Evolutionary conservation across 2,797 vertebrate species (phyloP).

Genomic region (Cyclura pinguis): DNA sequence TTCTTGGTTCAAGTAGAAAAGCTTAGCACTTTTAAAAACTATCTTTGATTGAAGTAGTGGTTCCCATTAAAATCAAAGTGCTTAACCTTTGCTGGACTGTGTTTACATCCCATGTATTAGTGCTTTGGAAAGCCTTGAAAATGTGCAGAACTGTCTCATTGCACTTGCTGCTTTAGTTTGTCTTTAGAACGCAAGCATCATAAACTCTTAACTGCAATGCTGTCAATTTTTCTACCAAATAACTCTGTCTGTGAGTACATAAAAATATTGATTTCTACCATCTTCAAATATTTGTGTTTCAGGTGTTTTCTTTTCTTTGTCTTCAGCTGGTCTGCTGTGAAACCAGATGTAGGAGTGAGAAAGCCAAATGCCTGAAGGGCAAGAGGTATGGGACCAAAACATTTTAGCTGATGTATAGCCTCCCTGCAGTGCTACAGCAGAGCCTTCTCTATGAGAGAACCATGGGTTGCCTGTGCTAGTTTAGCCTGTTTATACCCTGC

Average conservation of each 20-base stretch:
- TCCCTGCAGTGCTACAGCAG: neutral
- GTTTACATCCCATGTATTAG: neutral
- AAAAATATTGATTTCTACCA: constrained; percentile 47
- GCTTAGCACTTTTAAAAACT: no score
- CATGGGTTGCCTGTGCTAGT: neutral
- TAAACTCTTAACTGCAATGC: constrained; percentile 3
- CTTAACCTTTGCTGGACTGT: neutral
- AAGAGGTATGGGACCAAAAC: neutral
- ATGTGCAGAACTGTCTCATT: neutral
- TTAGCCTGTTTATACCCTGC: neutral
- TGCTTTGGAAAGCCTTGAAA: neutral
- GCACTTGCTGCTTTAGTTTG: neutral
- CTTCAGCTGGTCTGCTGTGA: neutral
- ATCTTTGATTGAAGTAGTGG: neutral
- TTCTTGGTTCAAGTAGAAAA: neutral
- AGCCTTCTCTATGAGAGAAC: no score
- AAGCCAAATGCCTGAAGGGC: constrained; percentile 21
- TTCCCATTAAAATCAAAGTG: neutral
- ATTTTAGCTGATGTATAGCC: constrained; percentile 15
- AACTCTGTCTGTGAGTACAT: constrained; percentile 20
- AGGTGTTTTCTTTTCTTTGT: constrained; percentile 29
- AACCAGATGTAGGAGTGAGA: constrained; percentile 12
- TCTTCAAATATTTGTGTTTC: constrained; percentile 9
- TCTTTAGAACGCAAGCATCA: constrained; percentile 6
- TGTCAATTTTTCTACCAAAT: constrained; percentile 38